Base-by-base conservation (phyloP, 1,140 invertebrate species). In the Danaus plexippus region DNA sequence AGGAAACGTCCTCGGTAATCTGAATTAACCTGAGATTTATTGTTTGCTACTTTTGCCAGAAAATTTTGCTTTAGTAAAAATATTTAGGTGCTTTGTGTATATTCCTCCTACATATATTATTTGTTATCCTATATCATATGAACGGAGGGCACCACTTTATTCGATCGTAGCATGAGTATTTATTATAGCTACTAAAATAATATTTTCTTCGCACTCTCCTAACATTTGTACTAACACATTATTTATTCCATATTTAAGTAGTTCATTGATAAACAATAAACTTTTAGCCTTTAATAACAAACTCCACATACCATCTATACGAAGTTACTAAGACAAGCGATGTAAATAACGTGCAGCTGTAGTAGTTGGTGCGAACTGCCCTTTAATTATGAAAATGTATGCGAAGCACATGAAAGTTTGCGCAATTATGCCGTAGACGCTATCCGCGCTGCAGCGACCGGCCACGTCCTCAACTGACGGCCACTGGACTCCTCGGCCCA, bases 361-460 rank as follows among this genome's bases (percentile, higher is more conserved):
- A 63, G 68, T 75, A 80, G 76, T 82, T 78, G 76, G 71, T 81
- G 76, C 72, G 74, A 77, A 81, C 73, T 75, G 73, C 74, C 70
- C 77, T 81, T 85, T 85, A 85, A 85, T 85, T 83, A 85, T 85
- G 80, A 83, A 83, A 83, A 85, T 83, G 76, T 85, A 85, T 83
- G 82, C 82, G 71, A 69, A 80, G 82, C 78, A 80, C 80, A 85
- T 77, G 82, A 82, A 85, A 85, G 80, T 85, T 85, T 80, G 70
- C 77, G 82, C 82, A 85, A 85, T 85, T 83, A 85, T 79, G 79
- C 65, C 72, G 68, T 67, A 66, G 69, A 69, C 70, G 69, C 57
- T 59, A 58, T 43, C 52, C 65, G 73, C 47, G 64, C 65, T 70
- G 73, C 75, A 67, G 73, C 69, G 70, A 70, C 67, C 70, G 59